These are phyloP conservation scores for Philypnodon macrostomus DNA, from an alignment of 2,797 vertebrate species.

Conservation along the genomic window DNA sequence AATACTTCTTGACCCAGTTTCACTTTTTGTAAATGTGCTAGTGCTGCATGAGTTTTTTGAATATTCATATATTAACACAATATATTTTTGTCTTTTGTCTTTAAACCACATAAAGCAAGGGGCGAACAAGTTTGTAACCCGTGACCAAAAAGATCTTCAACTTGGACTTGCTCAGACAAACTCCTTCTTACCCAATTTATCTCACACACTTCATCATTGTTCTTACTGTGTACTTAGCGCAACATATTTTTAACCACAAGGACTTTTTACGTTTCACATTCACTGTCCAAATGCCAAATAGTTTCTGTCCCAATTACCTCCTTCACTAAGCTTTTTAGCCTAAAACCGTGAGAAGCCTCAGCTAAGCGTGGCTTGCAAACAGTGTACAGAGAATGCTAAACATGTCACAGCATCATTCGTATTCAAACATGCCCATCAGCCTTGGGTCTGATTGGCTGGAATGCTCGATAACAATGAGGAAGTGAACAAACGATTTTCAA, in stretches of 20 bases:
- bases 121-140: slow-evolving; percentile 1
- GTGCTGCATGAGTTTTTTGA: neutral
- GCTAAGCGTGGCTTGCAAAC: slow-evolving; percentile 18
- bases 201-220: neutral
- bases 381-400: slow-evolving; percentile 62
- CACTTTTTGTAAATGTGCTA: slow-evolving; percentile 4
- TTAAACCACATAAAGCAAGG: too few species aligned
- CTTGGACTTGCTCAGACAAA: slow-evolving; percentile 41
- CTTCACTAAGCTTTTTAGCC: slow-evolving; percentile 16
- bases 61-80: too few species aligned
- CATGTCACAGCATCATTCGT: slow-evolving; percentile 56
- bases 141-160: slow-evolving; percentile 20
- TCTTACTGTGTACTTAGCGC: neutral
- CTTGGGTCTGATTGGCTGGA: slow-evolving; percentile 41
- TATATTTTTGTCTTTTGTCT: too few species aligned
- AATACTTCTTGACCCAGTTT: slow-evolving; percentile 55
- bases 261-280: neutral
- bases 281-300: slow-evolving; percentile 2
- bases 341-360: slow-evolving; percentile 50
- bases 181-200: neutral
- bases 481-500: slow-evolving; percentile 24
- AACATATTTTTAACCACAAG: neutral
- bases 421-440: slow-evolving; percentile 60
- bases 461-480: slow-evolving; percentile 65
- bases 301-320: slow-evolving; percentile 6